phyloP scores from a whole-genome alignment of 2,113 vertebrate genomes.

The Hippoglossus stenolepis region DNA sequence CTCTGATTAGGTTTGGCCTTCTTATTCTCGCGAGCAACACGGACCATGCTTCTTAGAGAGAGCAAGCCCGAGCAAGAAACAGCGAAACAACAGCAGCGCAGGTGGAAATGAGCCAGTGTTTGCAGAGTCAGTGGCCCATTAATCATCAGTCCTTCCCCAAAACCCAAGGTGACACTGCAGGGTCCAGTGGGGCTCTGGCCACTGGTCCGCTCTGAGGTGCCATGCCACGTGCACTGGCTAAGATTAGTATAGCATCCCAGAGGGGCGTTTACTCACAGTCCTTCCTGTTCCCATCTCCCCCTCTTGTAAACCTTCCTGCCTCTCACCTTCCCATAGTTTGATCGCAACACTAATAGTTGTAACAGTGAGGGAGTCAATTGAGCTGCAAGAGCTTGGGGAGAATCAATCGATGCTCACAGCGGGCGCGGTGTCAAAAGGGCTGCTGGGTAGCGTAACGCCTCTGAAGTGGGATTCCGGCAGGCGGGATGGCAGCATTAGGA shows the following conservation, averaged over 20 bases:
- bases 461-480: slow-evolving; percentile 53
- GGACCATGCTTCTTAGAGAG: slow-evolving; percentile 32
- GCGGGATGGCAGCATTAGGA: slow-evolving; percentile 25
- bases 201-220: slow-evolving; percentile 24
- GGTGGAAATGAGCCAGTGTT: slow-evolving; percentile 65
- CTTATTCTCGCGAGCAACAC: slow-evolving; percentile 43
- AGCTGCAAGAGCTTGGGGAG: slow-evolving; percentile 46
- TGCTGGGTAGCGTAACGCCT: slow-evolving; percentile 45
- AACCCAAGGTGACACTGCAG: slow-evolving; percentile 69
- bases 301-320: slow-evolving; percentile 34
- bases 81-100: slow-evolving; percentile 45
- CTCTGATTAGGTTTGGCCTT: slow-evolving; percentile 48
- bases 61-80: slow-evolving; percentile 36
- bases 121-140: slow-evolving; percentile 61
- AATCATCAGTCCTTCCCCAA: slow-evolving; percentile 64
- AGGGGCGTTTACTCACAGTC: slow-evolving; percentile 54
- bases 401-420: slow-evolving; percentile 67
- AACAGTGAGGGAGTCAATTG: slow-evolving; percentile 52
- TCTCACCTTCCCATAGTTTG: slow-evolving; percentile 29
- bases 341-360: slow-evolving; percentile 43
- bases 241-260: slow-evolving; percentile 64
- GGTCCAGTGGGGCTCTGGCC: slow-evolving; percentile 20
- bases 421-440: slow-evolving; percentile 67
- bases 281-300: slow-evolving; percentile 24
- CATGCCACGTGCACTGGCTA: slow-evolving; percentile 42